A percentile compares a stretch with the other conserved stretches of the same genome.
Evolutionary conservation across 1,140 invertebrate species (phyloP).

Genomic region (Drosophila nasuta): DNA sequence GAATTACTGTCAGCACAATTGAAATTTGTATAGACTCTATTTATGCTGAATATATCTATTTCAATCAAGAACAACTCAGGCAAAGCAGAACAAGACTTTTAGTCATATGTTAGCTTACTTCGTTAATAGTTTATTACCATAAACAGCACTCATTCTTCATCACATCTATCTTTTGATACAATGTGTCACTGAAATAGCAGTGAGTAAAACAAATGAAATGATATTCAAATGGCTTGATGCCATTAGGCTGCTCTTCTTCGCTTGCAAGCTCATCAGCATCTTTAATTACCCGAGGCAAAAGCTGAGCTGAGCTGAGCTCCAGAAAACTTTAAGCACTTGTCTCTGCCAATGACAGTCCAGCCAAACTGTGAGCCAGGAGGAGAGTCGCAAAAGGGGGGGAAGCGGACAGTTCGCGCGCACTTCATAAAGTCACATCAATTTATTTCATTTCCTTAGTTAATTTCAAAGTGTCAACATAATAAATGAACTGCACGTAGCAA

Average conservation of each 20-base stretch:
- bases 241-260: constrained; percentile 28
- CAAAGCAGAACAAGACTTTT: too few species aligned
- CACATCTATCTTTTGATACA: not conserved
- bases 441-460: constrained; percentile 83
- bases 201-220: not conserved
- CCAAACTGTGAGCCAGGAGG: not conserved
- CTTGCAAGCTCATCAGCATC: constrained; percentile 41
- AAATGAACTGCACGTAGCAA: constrained; percentile 79
- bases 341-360: constrained; percentile 40
- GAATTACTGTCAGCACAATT: too few species aligned
- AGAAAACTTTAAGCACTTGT: constrained; percentile 52
- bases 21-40: too few species aligned
- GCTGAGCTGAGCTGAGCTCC: constrained; percentile 2
- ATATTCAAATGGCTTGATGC: not conserved
- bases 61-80: too few species aligned
- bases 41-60: too few species aligned
- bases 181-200: not conserved
- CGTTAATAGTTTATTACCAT: too few species aligned
- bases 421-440: constrained; percentile 83
- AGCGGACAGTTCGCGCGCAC: constrained; percentile 61
- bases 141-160: too few species aligned
- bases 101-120: too few species aligned
- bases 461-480: constrained; percentile 83
- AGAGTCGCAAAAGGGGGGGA: not conserved
- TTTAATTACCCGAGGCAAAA: constrained; percentile 58